A percentile compares a stretch with the other conserved stretches of the same genome.
These are phyloP conservation scores for Heptranchias perlo DNA, from an alignment of 2,113 vertebrate species.

Conservation along the genomic window DNA sequence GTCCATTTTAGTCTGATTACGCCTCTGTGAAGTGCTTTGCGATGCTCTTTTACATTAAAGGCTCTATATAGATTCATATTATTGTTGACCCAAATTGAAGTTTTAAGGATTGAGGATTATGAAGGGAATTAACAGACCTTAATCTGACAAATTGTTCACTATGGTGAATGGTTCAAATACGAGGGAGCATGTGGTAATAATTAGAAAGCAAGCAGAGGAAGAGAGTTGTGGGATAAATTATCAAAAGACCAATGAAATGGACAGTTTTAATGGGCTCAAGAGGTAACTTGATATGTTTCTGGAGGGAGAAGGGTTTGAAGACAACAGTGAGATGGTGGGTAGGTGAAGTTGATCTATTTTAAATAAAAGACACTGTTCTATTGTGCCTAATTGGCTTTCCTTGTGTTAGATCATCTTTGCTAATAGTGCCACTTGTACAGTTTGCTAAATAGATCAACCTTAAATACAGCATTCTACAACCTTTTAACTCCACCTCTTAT, in stretches of 20 bases:
- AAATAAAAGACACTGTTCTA: no score
- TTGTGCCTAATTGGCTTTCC: not conserved
- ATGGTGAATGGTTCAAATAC: not conserved
- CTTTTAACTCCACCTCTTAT: not conserved
- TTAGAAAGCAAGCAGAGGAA: not conserved
- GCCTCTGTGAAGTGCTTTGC: not conserved
- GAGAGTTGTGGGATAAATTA: not conserved
- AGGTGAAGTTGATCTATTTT: not conserved
- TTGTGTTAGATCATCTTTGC: not conserved
- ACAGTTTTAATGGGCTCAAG: not conserved
- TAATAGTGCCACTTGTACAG: not conserved
- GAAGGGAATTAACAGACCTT: not conserved
- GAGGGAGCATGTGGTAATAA: not conserved
- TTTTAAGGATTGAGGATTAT: not conserved
- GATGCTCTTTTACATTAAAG: not conserved
- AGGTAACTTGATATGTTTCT: not conserved
- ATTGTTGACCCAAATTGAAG: not conserved
- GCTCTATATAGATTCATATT: not conserved
- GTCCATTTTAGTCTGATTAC: not conserved
- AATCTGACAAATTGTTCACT: not conserved
- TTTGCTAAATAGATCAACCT: not conserved
- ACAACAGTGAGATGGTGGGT: not conserved
- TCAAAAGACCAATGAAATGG: not conserved
- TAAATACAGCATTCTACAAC: not conserved
- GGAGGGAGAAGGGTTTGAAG: not conserved